A percentile compares a stretch with the other conserved stretches of the same genome.
Conservation (phyloP, 2,113 vertebrate species). For the Siniperca knerii region DNA sequence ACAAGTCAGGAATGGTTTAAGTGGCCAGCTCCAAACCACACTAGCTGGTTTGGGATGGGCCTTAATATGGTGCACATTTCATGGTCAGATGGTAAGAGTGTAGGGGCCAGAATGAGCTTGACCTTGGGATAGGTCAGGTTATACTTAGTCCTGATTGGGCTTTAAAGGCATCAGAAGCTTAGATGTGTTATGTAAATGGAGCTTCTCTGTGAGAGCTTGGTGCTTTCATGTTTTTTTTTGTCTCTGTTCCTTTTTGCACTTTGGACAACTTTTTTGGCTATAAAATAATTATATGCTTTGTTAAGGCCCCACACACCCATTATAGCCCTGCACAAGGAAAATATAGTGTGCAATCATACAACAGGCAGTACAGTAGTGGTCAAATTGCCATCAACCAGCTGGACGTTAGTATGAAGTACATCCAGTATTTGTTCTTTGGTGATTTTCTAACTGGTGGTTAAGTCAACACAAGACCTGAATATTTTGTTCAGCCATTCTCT, state of each 20-base stretch:
- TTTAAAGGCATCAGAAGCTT: slow-evolving; percentile 37
- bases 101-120: slow-evolving; percentile 4
- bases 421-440: slow-evolving; percentile 23
- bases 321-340: neutral
- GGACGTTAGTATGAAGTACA: neutral
- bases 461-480: neutral
- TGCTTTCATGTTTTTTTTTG: slow-evolving; percentile 4
- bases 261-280: neutral
- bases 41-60: neutral
- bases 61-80: slow-evolving; percentile 19
- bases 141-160: slow-evolving; percentile 31
- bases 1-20: neutral
- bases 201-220: neutral
- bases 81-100: slow-evolving; percentile 11
- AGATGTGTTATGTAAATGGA: neutral
- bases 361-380: slow-evolving; percentile 15
- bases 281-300: neutral
- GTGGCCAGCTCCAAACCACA: slow-evolving; percentile 24
- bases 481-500: slow-evolving; percentile 1
- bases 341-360: neutral
- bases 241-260: slow-evolving; percentile 10
- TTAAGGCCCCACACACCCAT: neutral
- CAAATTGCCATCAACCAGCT: slow-evolving; percentile 25
- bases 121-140: slow-evolving; percentile 9
- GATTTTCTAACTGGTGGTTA: slow-evolving; percentile 1